Base-by-base conservation (phyloP, 2,797 vertebrate genomes). In the Coccyzus lansbergi region DNA sequence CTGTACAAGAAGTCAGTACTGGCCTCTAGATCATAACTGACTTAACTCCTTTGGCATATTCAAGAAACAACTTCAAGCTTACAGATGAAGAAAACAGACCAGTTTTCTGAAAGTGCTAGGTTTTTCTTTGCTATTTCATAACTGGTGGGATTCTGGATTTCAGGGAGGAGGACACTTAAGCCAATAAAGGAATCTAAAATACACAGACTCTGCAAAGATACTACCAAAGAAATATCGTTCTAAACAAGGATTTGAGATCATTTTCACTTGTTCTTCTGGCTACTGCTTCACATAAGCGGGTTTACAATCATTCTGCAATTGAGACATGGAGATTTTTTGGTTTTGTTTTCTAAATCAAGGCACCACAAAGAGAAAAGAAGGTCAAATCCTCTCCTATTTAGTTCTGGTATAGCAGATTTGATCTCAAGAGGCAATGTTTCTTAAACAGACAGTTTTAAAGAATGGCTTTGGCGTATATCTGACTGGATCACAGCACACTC, bases 381-480 rank as follows among this genome's bases (percentile, higher is more conserved):
- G 49, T 51, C 19, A 65, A 62, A 28, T 26, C 34, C 24, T 88
- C 25, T 77, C 28, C 36, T 42, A 20, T 51, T 83, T 33, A 53
- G 24, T 22, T 53, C 22, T 9, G 10, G 15, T 44, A 44, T 4
- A 78, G 31, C 33, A 49, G 46, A 64, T 58, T 85, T 42, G 12
- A 67, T 26, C 19, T 46, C 36, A 84, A 67, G n/a, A 58, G 44
- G 51, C 59, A 51, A 5, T 19, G 26, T 15, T 81, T 64, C 36
- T 53, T 51, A 60, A 28, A 75, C 9, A 38, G 56, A 26, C 22
- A 26, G 17, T 58, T 92, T 74, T 34, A 29, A 83, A 59, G 52
- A 83, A 83, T 0, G 0, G 13, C 8, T 80, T 85, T 5, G 60
- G 17, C 58, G 46, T 0, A 0, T 48, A 52, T 49, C 52, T 29